A percentile compares a stretch with the other conserved stretches of the same genome.
phyloP scores from a whole-genome alignment of 2,888 invertebrate species.

The Spialia ferax region DNA sequence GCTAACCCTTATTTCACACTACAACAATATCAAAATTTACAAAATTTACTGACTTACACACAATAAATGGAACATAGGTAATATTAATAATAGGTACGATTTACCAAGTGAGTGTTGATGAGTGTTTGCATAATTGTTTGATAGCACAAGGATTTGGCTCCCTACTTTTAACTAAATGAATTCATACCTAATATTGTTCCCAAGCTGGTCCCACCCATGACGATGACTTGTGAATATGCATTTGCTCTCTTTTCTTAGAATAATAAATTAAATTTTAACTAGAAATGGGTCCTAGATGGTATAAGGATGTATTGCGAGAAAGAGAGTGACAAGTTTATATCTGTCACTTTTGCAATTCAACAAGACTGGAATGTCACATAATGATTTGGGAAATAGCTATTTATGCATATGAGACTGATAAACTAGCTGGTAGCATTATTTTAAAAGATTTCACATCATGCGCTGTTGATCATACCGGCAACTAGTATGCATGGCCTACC shows the following conservation, averaged over 20 bases:
- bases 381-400: slow-evolving; percentile 77
- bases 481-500: background rate
- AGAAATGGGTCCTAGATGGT: slow-evolving; percentile 20
- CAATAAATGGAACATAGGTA: slow-evolving; percentile 49
- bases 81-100: slow-evolving; percentile 43
- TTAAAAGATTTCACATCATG: slow-evolving; percentile 34
- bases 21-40: slow-evolving; percentile 51
- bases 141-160: slow-evolving; percentile 64
- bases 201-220: slow-evolving; percentile 87
- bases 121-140: slow-evolving; percentile 72
- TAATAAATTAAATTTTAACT: slow-evolving; percentile 16
- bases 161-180: slow-evolving; percentile 77
- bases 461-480: slow-evolving; percentile 10
- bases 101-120: slow-evolving; percentile 52
- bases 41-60: slow-evolving; percentile 50
- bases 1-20: slow-evolving; percentile 44
- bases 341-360: slow-evolving; percentile 75
- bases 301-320: background rate
- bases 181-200: slow-evolving; percentile 85
- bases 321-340: slow-evolving; percentile 57
- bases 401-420: slow-evolving; percentile 58
- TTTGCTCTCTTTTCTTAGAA: slow-evolving; percentile 51
- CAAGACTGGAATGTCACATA: slow-evolving; percentile 86
- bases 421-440: slow-evolving; percentile 31
- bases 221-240: slow-evolving; percentile 81